Percentiles rank a stretch among this genome's conserved stretches.
Evolutionary conservation across 1,140 invertebrate species (phyloP).

Genomic region (Odontomachus brunneus): DNA sequence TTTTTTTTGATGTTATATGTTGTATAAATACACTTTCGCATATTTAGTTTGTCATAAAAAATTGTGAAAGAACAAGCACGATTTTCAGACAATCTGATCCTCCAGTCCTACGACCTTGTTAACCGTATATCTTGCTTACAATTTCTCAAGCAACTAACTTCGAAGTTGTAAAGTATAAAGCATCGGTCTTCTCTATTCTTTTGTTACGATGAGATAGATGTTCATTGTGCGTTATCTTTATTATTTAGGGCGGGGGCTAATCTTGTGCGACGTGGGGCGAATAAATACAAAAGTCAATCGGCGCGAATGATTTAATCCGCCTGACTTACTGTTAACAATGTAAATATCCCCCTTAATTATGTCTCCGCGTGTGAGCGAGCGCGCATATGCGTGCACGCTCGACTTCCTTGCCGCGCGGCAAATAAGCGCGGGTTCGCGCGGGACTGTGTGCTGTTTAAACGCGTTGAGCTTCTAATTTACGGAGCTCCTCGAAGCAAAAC

Average conservation of each 20-base stretch:
- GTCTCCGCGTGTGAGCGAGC: neutral
- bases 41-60: too few relatives aligned
- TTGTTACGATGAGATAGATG: too few relatives aligned
- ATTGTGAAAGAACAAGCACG: too few relatives aligned
- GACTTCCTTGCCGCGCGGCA: conserved; percentile 1
- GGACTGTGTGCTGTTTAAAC: conserved; percentile 29
- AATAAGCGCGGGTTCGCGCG: conserved; percentile 20
- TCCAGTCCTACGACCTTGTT: too few relatives aligned
- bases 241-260: neutral
- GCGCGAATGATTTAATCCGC: conserved; percentile 34
- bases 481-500: conserved; percentile 3
- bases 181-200: too few relatives aligned
- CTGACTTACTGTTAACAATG: conserved; percentile 28
- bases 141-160: too few relatives aligned
- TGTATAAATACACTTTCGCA: too few relatives aligned
- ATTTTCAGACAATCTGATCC: too few relatives aligned
- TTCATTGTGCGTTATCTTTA: conserved; percentile 6
- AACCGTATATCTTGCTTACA: too few relatives aligned
- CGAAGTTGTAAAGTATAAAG: too few relatives aligned
- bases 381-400: too few relatives aligned
- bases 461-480: conserved; percentile 42
- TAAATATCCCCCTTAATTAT: conserved; percentile 42
- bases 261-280: neutral
- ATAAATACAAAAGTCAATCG: conserved; percentile 29
- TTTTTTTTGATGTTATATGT: too few relatives aligned